These are phyloP conservation scores for Poecilus cupreus DNA, from an alignment of 2,888 invertebrate species.

Conservation along the genomic window DNA sequence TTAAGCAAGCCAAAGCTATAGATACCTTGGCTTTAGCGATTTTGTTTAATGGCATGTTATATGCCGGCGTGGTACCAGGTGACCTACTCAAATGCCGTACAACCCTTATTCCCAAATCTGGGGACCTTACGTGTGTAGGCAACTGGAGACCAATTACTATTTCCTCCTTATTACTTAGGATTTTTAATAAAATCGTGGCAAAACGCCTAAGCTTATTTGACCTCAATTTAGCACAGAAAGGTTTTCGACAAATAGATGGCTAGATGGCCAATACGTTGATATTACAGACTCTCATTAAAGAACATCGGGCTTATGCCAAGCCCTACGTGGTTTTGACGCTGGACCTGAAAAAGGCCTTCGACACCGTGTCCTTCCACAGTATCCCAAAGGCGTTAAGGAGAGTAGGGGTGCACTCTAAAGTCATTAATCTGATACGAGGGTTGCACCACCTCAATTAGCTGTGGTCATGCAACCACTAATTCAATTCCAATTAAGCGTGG, in stretches of 20 bases:
- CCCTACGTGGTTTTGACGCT: no score
- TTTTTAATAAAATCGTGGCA: constrained; percentile 58
- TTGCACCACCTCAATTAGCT: no score
- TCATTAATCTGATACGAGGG: no score
- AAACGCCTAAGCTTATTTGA: constrained; percentile 35
- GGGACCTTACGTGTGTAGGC: neutral
- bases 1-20: neutral
- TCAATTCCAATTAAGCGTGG: neutral
- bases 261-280: no score
- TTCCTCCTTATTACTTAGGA: constrained; percentile 52
- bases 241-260: no score
- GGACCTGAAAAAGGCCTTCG: no score
- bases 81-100: constrained; percentile 41
- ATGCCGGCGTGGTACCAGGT: constrained; percentile 43
- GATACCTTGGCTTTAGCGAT: constrained; percentile 30
- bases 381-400: no score
- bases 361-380: no score
- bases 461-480: neutral
- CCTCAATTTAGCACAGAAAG: no score
- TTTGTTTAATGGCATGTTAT: constrained; percentile 55
- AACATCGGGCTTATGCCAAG: no score
- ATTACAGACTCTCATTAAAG: neutral
- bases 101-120: constrained; percentile 57
- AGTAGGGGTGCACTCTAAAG: no score
- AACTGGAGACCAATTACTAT: constrained; percentile 63